Evolutionary conservation across 2,888 invertebrate species (phyloP).

Genomic region (Ophion slaviceki): DNA sequence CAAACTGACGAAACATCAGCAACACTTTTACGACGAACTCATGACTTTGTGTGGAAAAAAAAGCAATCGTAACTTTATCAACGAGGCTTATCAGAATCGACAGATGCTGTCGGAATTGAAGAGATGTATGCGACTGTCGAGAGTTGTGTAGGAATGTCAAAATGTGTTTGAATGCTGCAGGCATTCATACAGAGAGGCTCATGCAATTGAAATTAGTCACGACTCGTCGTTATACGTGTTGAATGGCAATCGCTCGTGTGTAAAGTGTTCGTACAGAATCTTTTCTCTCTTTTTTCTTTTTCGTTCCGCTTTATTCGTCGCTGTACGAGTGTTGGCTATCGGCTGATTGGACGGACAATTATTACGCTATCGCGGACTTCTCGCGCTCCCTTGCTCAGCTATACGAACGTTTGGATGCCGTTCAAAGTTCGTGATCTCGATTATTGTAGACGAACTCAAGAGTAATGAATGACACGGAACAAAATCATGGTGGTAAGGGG

Average conservation of each 20-base stretch:
- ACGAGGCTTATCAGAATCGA: conserved; percentile 16
- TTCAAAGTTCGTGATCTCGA: conserved; percentile 62
- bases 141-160: conserved; percentile 55
- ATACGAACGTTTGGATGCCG: conserved; percentile 41
- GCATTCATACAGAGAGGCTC: conserved; percentile 46
- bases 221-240: conserved; percentile 41
- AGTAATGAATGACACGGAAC: conserved; percentile 34
- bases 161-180: conserved; percentile 54
- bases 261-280: conserved; percentile 33
- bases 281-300: conserved; percentile 6
- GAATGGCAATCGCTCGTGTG: conserved; percentile 55
- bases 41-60: not conserved
- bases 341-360: conserved; percentile 45
- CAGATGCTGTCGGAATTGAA: conserved; percentile 27
- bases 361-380: conserved; percentile 30
- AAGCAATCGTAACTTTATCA: conserved; percentile 14
- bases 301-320: conserved; percentile 8
- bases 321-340: conserved; percentile 4
- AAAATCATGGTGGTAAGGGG: not conserved
- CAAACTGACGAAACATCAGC: not conserved
- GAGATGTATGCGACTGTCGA: conserved; percentile 23
- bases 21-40: not conserved
- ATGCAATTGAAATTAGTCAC: conserved; percentile 62
- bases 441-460: conserved; percentile 41
- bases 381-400: not conserved